Base-by-base conservation (phyloP, 2,888 invertebrate genomes). In the Thumatha senex region DNA sequence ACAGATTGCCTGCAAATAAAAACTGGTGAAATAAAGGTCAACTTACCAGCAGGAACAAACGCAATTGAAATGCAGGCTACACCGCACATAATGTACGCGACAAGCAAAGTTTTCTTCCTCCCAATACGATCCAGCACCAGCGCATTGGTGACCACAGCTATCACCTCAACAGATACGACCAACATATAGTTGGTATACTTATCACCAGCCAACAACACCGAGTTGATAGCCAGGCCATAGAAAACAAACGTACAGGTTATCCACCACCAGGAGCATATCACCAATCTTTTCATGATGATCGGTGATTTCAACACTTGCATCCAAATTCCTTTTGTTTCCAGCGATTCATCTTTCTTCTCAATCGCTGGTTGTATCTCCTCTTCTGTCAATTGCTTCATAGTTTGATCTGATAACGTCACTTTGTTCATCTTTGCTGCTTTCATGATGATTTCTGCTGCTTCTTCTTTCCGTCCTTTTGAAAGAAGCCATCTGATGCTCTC, bases 401-500 rank as follows among this genome's bases (percentile, higher is more conserved):
- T 72, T 80, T 92, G 70, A 70, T 92, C 74, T 72, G 82, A 81
- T 70, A 92, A 24, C 65, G 91, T 75, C 75, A 93, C 84, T 4
- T 86, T 84, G 63, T 96, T 96, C 44, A 94, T 89, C 63, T 91
- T 92, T 0, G 96, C 94, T 1, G 96, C 94, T 56, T 84, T 93
- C 56, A 89, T 87, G 36, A 95, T 87, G 10, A 95, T 93, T 30
- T 86, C 84, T 31, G 94, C 93, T 0, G 95, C 96, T 61, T 95
- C 93, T 35, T 94, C 93, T 56, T 93, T 92, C 52, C 93, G 89
- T 2, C 94, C 94, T 61, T 95, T 95, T 0, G 95, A 94, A 1
- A 96, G 74, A 7, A 96, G 85, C 97, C 97, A 97, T 54, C 96
- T 89, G 24, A 96, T 93, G 48, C 96, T 96, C 80, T 96, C 96